phyloP scores from a whole-genome alignment of 2,113 vertebrate genomes.

The Notarius lentiginosus region DNA sequence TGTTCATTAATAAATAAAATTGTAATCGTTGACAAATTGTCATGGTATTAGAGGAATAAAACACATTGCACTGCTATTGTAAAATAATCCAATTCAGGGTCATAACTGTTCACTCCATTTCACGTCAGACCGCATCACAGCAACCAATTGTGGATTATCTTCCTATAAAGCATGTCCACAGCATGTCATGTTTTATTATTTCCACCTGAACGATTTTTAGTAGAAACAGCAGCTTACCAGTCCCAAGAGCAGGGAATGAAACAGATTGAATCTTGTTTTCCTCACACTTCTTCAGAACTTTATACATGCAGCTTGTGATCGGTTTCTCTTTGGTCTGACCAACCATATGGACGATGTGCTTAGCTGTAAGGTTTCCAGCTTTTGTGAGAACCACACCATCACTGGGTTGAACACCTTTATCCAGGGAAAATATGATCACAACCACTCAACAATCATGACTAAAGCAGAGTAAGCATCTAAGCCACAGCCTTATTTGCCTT shows the following conservation, averaged over 20 bases:
- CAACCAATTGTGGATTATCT: not conserved
- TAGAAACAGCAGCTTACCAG: slow-evolving; percentile 52
- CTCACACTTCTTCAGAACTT: slow-evolving; percentile 58
- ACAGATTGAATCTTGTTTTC: slow-evolving; percentile 58
- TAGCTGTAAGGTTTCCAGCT: slow-evolving; percentile 58
- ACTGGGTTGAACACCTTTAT: slow-evolving; percentile 53
- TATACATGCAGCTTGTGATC: slow-evolving; percentile 56
- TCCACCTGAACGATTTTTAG: not conserved
- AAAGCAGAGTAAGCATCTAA: not conserved
- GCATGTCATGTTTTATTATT: not conserved
- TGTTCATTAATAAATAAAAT: not conserved
- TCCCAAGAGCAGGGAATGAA: slow-evolving; percentile 64
- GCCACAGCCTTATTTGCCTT: not conserved
- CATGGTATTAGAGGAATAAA: not conserved
- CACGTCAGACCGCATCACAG: not conserved
- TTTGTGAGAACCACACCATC: slow-evolving; percentile 59
- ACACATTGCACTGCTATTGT: not conserved
- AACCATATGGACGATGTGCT: slow-evolving; percentile 64
- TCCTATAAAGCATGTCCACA: not conserved
- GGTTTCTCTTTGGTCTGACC: slow-evolving; percentile 53
- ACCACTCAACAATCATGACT: not conserved
- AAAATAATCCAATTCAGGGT: not conserved
- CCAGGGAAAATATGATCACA: not conserved
- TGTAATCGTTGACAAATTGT: not conserved
- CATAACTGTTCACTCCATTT: not conserved